These are phyloP conservation scores for Botia kubotai DNA, from an alignment of 2,797 vertebrate genomes.

Conservation along the genomic window DNA sequence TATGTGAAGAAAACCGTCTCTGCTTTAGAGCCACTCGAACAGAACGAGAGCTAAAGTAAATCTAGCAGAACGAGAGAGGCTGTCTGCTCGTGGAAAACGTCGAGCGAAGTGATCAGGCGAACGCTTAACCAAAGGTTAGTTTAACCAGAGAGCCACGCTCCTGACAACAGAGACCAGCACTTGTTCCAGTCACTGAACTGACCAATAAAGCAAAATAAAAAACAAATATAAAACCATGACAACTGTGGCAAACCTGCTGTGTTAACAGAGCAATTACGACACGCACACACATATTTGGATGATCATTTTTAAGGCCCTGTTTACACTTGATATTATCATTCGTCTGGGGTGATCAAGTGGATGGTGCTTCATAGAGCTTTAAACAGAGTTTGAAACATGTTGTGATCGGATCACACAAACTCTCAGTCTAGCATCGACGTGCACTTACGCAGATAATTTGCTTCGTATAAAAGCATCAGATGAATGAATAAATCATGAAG, in stretches of 20 bases:
- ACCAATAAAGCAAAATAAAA: slow-evolving; percentile 12
- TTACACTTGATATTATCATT: not conserved
- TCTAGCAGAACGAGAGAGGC: slow-evolving; percentile 50
- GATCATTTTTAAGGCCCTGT: not conserved
- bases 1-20: slow-evolving; percentile 32
- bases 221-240: slow-evolving; percentile 16
- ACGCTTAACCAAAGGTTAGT: slow-evolving; percentile 63
- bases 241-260: not conserved
- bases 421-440: not conserved
- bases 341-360: not conserved
- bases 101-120: slow-evolving; percentile 61
- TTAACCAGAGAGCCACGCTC: slow-evolving; percentile 24
- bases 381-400: not conserved
- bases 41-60: slow-evolving; percentile 60
- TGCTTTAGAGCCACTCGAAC: slow-evolving; percentile 61
- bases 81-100: slow-evolving; percentile 29
- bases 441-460: not conserved
- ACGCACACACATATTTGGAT: not conserved
- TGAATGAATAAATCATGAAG: not conserved
- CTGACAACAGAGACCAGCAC: slow-evolving; percentile 23
- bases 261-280: not conserved
- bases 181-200: slow-evolving; percentile 28
- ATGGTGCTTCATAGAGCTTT: not conserved
- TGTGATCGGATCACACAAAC: not conserved
- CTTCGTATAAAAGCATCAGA: not conserved